Evolutionary conservation across 2,797 vertebrate species (phyloP).

Genomic region (Amphiprion clarkii): DNA sequence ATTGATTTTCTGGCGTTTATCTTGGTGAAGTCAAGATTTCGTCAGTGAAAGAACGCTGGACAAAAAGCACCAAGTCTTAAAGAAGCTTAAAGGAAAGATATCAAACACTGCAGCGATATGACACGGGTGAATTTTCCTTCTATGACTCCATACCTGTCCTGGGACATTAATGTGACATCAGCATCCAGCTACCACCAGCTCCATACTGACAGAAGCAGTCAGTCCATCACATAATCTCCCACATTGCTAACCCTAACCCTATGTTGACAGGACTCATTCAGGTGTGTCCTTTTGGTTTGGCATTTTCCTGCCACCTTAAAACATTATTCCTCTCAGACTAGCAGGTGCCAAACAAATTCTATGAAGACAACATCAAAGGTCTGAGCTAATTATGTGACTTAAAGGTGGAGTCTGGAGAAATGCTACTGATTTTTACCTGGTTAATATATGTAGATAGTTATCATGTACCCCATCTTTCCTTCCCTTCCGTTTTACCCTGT

Average conservation of each 20-base stretch:
- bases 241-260: not conserved
- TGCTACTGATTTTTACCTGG: too few relatives aligned
- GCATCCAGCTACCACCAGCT: constrained; percentile 21
- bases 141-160: constrained; percentile 66
- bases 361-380: constrained; percentile 1
- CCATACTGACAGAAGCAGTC: constrained; percentile 28
- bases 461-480: too few relatives aligned
- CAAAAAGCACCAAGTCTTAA: not conserved
- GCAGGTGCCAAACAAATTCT: constrained; percentile 14
- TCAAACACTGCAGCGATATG: not conserved
- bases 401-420: not conserved
- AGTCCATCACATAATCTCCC: not conserved
- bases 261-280: constrained; percentile 20
- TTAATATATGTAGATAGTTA: too few relatives aligned
- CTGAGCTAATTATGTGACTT: constrained; percentile 16
- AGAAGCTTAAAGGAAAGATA: not conserved
- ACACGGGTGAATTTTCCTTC: not conserved
- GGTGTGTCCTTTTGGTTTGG: constrained; percentile 14
- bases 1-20: too few relatives aligned
- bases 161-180: constrained; percentile 26
- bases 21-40: not conserved
- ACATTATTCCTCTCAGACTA: constrained; percentile 4
- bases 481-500: too few relatives aligned
- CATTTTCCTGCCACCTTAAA: constrained; percentile 27
- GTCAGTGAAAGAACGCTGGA: not conserved